A percentile compares a stretch with the other conserved stretches of the same genome.
phyloP scores from a whole-genome alignment of 2,113 vertebrate genomes.

The Periophthalmodon schlosseri region DNA sequence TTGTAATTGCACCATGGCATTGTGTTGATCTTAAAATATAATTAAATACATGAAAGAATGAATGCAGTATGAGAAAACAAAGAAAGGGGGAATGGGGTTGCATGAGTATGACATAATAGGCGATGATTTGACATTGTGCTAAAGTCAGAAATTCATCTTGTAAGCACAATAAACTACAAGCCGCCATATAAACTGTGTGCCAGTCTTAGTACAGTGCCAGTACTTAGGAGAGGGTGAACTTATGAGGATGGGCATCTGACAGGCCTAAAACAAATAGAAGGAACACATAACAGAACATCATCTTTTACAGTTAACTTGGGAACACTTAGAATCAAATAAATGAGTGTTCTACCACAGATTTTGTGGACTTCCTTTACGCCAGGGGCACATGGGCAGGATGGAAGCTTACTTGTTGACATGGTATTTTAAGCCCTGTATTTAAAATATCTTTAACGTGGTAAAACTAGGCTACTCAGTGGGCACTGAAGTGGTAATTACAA shows the following conservation, averaged over 20 bases:
- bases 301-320: neutral
- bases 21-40: neutral
- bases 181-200: neutral
- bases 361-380: neutral
- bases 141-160: too few relatives aligned
- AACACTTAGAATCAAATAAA: neutral
- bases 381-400: neutral
- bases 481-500: conserved; percentile 26
- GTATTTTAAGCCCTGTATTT: conserved; percentile 9
- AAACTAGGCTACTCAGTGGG: neutral
- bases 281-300: neutral
- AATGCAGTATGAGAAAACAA: too few relatives aligned
- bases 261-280: neutral
- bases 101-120: too few relatives aligned
- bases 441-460: conserved; percentile 6
- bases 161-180: too few relatives aligned
- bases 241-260: neutral
- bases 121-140: too few relatives aligned
- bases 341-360: neutral
- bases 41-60: neutral
- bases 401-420: neutral
- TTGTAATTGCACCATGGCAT: neutral
- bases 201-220: neutral
- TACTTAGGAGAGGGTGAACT: neutral
- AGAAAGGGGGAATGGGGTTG: too few relatives aligned